phyloP scores from a whole-genome alignment of 2,797 vertebrate genomes.

The Apogon talboti region DNA sequence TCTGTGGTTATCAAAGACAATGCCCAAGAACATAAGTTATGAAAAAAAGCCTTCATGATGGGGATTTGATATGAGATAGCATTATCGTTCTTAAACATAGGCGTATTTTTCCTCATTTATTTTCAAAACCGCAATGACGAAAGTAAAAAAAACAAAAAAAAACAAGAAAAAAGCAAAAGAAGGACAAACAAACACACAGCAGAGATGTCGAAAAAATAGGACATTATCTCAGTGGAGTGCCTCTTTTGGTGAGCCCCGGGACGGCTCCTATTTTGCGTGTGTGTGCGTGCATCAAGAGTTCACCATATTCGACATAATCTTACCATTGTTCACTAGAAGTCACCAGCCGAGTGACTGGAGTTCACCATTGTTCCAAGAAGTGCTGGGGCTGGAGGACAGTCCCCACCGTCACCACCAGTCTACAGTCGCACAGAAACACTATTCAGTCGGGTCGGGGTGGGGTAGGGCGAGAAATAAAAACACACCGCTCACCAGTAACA shows the following conservation, averaged over 20 bases:
- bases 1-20: slow-evolving; percentile 93
- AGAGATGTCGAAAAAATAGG: slow-evolving; percentile 60
- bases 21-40: slow-evolving; percentile 89
- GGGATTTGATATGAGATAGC: slow-evolving; percentile 68
- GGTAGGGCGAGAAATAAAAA: slow-evolving; percentile 31
- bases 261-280: slow-evolving; percentile 53
- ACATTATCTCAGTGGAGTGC: slow-evolving; percentile 69
- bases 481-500: slow-evolving; percentile 62
- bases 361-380: slow-evolving; percentile 62
- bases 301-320: slow-evolving; percentile 55
- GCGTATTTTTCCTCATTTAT: slow-evolving; percentile 64
- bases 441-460: slow-evolving; percentile 38
- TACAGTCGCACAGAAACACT: slow-evolving; percentile 57
- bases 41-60: slow-evolving; percentile 82
- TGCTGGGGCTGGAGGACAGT: slow-evolving; percentile 45
- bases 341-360: slow-evolving; percentile 51
- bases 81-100: slow-evolving; percentile 63
- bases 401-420: slow-evolving; percentile 40
- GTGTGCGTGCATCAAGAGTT: slow-evolving; percentile 54
- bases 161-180: slow-evolving; percentile 33
- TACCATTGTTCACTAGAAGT: slow-evolving; percentile 63
- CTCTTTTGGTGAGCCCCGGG: slow-evolving; percentile 68
- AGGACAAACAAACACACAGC: slow-evolving; percentile 61
- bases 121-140: slow-evolving; percentile 74
- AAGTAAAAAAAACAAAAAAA: slow-evolving; percentile 51